These are phyloP conservation scores for Cassiopea andromeda DNA, from an alignment of 30 jellyfish, hydroid and myxozoan genomes.

Conservation along the genomic window DNA sequence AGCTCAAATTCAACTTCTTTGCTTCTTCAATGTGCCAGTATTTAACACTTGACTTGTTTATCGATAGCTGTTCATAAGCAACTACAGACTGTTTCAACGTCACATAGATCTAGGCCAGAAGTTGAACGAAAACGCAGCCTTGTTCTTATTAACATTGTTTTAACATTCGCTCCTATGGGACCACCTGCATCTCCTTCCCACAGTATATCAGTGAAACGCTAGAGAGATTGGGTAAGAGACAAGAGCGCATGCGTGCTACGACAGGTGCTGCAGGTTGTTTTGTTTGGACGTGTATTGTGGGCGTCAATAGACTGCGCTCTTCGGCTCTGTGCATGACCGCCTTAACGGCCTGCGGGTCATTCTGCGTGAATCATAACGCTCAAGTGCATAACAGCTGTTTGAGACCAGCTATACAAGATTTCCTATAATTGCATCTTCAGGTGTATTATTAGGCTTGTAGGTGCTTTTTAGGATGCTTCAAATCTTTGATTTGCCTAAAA, in stretches of 20 bases:
- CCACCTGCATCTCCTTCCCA: slow-evolving; percentile 93
- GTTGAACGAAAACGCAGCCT: slow-evolving; percentile 70
- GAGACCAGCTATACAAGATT: slow-evolving; percentile 45
- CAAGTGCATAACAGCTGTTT: slow-evolving; percentile 48
- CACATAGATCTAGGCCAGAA: slow-evolving; percentile 77
- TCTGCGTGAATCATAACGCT: slow-evolving; percentile 54
- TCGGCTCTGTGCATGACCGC: slow-evolving; percentile 89
- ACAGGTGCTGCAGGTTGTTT: slow-evolving; percentile 93
- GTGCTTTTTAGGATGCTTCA: neutral
- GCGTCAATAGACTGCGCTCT: slow-evolving; percentile 80
- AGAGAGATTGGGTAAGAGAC: slow-evolving; percentile 52
- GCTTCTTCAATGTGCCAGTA: slow-evolving; percentile 2
- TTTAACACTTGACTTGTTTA: neutral
- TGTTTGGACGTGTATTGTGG: slow-evolving; percentile 81
- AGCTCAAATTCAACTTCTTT: neutral
- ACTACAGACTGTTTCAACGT: slow-evolving; percentile 30
- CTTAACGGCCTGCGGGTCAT: slow-evolving; percentile 76
- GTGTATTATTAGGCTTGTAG: slow-evolving; percentile 7
- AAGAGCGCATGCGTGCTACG: slow-evolving; percentile 82
- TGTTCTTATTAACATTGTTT: slow-evolving; percentile 83
- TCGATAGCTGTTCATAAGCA: slow-evolving; percentile 9
- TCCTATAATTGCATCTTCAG: slow-evolving; percentile 19
- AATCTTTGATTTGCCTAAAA: slow-evolving; percentile 1
- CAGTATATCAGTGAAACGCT: slow-evolving; percentile 77
- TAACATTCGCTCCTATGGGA: slow-evolving; percentile 80